These are phyloP conservation scores for Anguilla pacifica DNA, from an alignment of 2,797 vertebrate species.

Conservation along the genomic window DNA sequence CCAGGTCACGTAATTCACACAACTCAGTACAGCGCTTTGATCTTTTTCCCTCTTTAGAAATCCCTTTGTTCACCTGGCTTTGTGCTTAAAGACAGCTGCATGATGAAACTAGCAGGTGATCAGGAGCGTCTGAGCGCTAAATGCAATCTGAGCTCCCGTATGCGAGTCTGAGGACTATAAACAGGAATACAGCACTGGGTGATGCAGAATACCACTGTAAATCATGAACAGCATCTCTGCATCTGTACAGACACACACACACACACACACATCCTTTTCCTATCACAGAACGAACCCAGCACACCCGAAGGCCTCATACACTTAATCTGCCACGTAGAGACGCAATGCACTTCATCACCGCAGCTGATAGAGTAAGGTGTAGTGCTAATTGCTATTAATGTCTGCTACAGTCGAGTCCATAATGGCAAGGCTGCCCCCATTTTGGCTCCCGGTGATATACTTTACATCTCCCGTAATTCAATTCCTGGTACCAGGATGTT, in stretches of 20 bases:
- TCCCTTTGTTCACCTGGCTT: conserved; percentile 47
- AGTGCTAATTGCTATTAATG: conserved; percentile 39
- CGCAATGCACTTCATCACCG: not conserved
- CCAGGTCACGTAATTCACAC: conserved; percentile 54
- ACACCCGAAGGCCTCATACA: conserved; percentile 12
- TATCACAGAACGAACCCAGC: not conserved
- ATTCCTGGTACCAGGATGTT: not conserved
- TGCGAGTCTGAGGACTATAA: not conserved
- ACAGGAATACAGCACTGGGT: not conserved
- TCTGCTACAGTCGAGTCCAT: conserved; percentile 28
- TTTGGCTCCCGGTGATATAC: conserved; percentile 12
- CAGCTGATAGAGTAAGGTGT: conserved; percentile 43
- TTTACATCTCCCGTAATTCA: not conserved
- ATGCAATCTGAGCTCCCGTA: not conserved
- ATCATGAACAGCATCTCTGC: not conserved
- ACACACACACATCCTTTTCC: not conserved
- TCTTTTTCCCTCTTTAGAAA: conserved; percentile 43
- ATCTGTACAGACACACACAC: not conserved
- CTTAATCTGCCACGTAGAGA: not conserved
- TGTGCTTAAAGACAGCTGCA: conserved; percentile 41
- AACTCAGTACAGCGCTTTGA: conserved; percentile 54
- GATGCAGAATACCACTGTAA: not conserved
- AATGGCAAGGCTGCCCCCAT: not conserved
- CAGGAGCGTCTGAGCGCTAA: not conserved
- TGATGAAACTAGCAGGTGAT: not conserved